Percentiles rank a stretch among this genome's conserved stretches.
Conservation (phyloP, 2,888 invertebrate genomes). For the Leptopilina syphax region DNA sequence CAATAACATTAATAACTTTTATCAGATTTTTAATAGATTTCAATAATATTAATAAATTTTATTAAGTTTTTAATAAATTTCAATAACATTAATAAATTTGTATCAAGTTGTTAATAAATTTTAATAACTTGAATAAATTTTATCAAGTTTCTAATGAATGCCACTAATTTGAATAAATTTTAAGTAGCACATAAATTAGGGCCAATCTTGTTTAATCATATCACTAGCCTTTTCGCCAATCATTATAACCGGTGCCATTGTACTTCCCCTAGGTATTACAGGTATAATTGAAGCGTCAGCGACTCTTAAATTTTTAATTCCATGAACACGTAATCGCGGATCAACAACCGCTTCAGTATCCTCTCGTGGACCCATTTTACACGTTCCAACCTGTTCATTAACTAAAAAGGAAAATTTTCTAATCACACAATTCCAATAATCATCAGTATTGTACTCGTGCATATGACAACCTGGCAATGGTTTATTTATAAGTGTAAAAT, state of each 20-base stretch:
- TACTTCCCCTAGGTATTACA: constrained; percentile 79
- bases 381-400: constrained; percentile 80
- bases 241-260: constrained; percentile 81
- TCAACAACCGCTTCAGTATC: constrained; percentile 77
- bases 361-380: constrained; percentile 80
- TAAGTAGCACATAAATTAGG: constrained; percentile 21
- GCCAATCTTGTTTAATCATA: constrained; percentile 79
- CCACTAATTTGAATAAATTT: too few species aligned
- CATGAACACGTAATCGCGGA: constrained; percentile 77
- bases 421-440: constrained; percentile 74
- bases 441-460: constrained; percentile 45
- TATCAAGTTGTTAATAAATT: too few species aligned
- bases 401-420: constrained; percentile 79
- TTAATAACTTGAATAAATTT: too few species aligned
- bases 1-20: too few species aligned
- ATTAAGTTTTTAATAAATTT: too few species aligned
- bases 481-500: background rate
- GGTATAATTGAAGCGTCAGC: constrained; percentile 82
- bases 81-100: too few species aligned
- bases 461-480: background rate
- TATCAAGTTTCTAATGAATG: too few species aligned
- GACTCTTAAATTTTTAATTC: constrained; percentile 78
- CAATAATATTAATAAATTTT: too few species aligned
- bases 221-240: constrained; percentile 81
- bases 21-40: too few species aligned